Evolutionary conservation across 2,113 vertebrate genomes (phyloP).

Genomic region (Aptenodytes patagonicus): DNA sequence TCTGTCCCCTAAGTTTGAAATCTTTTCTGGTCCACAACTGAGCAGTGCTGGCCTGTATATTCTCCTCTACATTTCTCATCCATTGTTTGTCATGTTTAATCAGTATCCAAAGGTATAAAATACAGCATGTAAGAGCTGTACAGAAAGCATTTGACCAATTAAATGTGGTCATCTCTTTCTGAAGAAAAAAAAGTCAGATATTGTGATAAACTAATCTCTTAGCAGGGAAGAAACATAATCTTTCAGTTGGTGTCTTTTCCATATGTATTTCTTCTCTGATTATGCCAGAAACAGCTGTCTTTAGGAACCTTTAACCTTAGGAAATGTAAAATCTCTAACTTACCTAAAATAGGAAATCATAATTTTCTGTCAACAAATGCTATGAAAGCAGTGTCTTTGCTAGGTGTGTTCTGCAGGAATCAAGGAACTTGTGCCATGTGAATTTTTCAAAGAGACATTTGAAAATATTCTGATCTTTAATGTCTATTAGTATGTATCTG

Average conservation of each 20-base stretch:
- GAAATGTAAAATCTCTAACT: background rate
- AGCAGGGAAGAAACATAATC: background rate
- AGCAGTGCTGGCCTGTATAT: background rate
- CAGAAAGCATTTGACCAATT: background rate
- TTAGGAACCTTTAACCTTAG: background rate
- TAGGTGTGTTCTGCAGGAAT: background rate
- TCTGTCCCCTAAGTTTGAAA: background rate
- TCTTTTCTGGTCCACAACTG: background rate
- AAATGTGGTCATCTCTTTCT: background rate
- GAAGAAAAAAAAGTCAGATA: background rate
- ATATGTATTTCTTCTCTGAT: background rate
- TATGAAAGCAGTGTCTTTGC: background rate
- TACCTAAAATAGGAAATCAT: background rate
- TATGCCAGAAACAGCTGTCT: background rate
- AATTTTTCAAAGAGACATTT: background rate
- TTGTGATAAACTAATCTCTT: background rate
- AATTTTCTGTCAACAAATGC: background rate
- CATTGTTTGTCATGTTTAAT: background rate
- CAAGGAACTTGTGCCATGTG: background rate
- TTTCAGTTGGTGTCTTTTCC: background rate
- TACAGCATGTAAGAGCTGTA: background rate
- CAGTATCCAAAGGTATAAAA: background rate
- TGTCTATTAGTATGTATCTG: background rate
- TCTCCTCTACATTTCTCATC: background rate
- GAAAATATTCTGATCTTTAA: background rate